Evolutionary conservation across 2,113 vertebrate species (phyloP).

Genomic region (Melanotaenia duboulayi): DNA sequence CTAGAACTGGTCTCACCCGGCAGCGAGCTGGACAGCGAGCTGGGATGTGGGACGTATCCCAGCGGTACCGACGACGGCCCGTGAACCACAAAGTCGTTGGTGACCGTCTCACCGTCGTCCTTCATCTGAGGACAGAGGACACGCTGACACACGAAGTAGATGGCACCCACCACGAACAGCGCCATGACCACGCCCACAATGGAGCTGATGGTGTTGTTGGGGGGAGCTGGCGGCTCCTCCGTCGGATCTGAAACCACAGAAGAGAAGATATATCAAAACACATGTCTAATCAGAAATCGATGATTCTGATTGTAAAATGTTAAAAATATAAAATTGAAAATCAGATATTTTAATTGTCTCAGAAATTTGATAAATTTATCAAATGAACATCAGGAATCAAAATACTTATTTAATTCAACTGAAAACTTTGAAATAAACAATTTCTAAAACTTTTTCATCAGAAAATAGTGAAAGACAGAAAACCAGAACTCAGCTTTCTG

Average conservation of each 20-base stretch:
- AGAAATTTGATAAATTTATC: no score
- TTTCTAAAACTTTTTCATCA: no score
- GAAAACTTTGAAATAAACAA: no score
- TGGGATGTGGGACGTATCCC: conserved; percentile 94
- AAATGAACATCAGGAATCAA: no score
- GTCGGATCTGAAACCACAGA: conserved; percentile 86
- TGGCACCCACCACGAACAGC: conserved; percentile 91
- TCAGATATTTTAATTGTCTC: no score
- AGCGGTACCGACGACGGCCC: conserved; percentile 92
- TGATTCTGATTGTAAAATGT: no score
- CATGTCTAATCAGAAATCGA: no score
- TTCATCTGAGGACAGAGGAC: conserved; percentile 97
- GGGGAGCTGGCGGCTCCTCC: conserved; percentile 90
- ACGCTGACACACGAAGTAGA: conserved; percentile 96
- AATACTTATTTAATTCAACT: no score
- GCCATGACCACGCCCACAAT: conserved; percentile 95
- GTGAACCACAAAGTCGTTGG: conserved; percentile 94
- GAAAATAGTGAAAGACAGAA: no score
- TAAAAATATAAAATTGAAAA: no score
- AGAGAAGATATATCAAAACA: background rate
- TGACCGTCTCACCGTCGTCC: conserved; percentile 94
- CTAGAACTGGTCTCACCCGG: conserved; percentile 85
- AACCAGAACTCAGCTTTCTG: no score
- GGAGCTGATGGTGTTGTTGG: conserved; percentile 93
- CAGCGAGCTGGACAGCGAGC: conserved; percentile 92